phyloP scores from a whole-genome alignment of 92 coral and sea anemone genomes.

The Palythoa heliodiscus region DNA sequence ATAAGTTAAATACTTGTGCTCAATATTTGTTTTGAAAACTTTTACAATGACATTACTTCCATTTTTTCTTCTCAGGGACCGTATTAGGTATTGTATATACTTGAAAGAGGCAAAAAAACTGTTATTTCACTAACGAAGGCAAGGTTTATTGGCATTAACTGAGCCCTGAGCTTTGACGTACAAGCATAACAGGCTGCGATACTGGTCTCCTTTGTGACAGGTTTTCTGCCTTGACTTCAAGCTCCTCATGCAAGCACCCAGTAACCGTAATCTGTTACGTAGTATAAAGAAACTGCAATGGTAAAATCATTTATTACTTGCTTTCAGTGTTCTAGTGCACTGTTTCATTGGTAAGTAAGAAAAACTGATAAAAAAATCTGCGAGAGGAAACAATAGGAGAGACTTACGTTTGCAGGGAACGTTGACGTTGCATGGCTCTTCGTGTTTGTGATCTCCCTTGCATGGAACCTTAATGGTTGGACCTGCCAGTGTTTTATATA shows the following conservation, averaged over 20 bases:
- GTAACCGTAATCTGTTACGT: constrained; percentile 14
- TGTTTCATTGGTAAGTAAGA: too few relatives aligned
- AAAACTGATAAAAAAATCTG: too few relatives aligned
- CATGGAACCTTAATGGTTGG: too few relatives aligned
- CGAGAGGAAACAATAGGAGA: too few relatives aligned
- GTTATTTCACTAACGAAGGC: too few relatives aligned
- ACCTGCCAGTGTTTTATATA: too few relatives aligned
- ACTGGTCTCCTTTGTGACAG: constrained; percentile 30
- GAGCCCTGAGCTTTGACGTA: background rate
- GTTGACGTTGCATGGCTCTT: background rate
- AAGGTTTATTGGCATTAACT: background rate
- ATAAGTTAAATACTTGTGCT: background rate
- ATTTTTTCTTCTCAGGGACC: background rate
- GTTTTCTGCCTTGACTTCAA: constrained; percentile 33
- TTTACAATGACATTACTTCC: background rate
- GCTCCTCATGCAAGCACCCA: constrained; percentile 37
- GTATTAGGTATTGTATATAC: background rate
- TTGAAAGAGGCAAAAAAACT: too few relatives aligned
- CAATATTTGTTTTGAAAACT: too few relatives aligned
- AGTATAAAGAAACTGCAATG: background rate
- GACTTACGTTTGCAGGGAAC: background rate
- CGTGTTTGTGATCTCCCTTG: background rate
- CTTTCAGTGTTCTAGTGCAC: too few relatives aligned
- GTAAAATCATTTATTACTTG: too few relatives aligned
- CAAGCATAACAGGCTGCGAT: background rate